Base-by-base conservation (phyloP, 2,888 invertebrate genomes). In the Acholoe squamosa region DNA sequence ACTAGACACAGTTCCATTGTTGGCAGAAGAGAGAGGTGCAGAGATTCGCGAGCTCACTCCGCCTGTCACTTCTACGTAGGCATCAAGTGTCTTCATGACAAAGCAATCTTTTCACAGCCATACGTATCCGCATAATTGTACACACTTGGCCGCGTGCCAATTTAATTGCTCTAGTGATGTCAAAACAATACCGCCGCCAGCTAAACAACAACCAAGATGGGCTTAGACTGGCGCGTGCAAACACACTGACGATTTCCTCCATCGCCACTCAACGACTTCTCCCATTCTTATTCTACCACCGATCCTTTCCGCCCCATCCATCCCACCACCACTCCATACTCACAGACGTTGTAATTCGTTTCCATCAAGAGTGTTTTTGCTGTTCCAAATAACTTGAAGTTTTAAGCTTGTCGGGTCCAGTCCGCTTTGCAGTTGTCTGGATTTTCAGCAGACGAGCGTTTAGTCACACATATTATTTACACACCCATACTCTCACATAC, bases 91-190 rank as follows among this genome's bases (percentile, higher is more conserved):
- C 33, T 43, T 34, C 34, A 43, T n/a, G 80, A 80, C 80, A 80
- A 80, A 80, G 80, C 80, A 80, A 80, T 80, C 80, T 80, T 43
- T 80, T 33, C 34, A 14, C 34, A 19, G 80, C 80, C 80, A 80
- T 80, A 80, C 80, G 34, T 80, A 80, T 43, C 43, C 80, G 80
- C 80, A 80, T 80, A 80, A 80, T 80, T 80, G 80, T 80, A 80
- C 80, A 80, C 80, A 80, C 80, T 80, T 80, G 34, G 80, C 80
- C 80, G 80, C 80, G 34, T 80, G 80, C 80, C 80, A 80, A 80
- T 80, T 80, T 80, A 80, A 80, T 80, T 80, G 80, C 80, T 80
- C 80, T 80, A 80, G 80, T 80, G 80, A 80, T 80, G 80, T 80
- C 80, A 80, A 80, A 80, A 80, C 80, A 80, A 80, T 80, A 80